Percentiles rank a stretch among this genome's conserved stretches.
Evolutionary conservation across 2,888 invertebrate genomes (phyloP).

Genomic region (Eilema depressum): DNA sequence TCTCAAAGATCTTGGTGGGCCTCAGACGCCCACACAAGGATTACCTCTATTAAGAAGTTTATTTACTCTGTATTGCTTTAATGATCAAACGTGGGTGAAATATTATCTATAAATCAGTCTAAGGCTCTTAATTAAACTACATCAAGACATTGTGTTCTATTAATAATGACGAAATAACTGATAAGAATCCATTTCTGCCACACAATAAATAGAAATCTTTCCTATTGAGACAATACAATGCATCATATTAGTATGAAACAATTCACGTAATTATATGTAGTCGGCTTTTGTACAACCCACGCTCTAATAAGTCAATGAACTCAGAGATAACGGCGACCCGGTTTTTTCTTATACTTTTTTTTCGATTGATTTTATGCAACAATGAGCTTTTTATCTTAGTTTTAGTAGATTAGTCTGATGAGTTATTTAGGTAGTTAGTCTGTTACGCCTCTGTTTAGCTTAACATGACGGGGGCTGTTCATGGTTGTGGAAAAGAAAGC

Average conservation of each 20-base stretch:
- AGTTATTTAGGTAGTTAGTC: not conserved
- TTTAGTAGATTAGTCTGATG: not conserved
- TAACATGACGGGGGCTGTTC: not conserved
- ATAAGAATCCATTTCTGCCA: not conserved
- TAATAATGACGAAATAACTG: not conserved
- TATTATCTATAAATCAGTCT: not conserved
- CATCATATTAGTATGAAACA: conserved; percentile 11
- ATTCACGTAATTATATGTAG: conserved; percentile 7
- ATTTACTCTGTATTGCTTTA: not conserved
- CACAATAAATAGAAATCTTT: conserved; percentile 13
- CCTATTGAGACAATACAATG: conserved; percentile 13
- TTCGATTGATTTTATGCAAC: not conserved
- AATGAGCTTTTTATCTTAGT: not conserved
- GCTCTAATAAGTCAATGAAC: not conserved
- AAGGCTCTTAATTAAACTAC: not conserved
- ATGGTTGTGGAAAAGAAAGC: too few relatives aligned
- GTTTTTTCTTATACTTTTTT: not conserved
- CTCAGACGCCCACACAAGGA: too few relatives aligned
- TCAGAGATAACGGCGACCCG: not conserved
- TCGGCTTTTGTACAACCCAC: not conserved
- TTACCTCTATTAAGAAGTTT: too few relatives aligned
- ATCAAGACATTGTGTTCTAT: not conserved
- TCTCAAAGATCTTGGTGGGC: too few relatives aligned
- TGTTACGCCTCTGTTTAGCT: not conserved
- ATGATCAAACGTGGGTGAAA: not conserved